Evolutionary conservation across 2,888 invertebrate species (phyloP).

Genomic region (Heliconius sara): DNA sequence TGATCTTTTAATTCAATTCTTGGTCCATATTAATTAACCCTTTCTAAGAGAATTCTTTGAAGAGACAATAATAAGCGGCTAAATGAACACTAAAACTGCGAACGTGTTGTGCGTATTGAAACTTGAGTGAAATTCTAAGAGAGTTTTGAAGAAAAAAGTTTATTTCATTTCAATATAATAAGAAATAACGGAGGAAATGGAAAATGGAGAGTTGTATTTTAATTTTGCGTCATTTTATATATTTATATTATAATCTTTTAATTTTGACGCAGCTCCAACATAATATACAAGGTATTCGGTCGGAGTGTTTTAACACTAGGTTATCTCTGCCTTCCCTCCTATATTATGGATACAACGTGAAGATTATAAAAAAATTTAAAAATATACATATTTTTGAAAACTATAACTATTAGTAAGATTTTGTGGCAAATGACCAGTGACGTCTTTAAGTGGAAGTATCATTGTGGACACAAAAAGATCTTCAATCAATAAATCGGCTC

Average conservation of each 20-base stretch:
- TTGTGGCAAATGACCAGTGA: no score
- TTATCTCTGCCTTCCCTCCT: neutral
- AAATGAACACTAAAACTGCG: conserved; percentile 57
- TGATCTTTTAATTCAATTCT: conserved; percentile 74
- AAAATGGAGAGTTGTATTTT: neutral
- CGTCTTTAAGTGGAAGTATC: no score
- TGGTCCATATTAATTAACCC: conserved; percentile 78
- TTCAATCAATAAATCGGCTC: no score
- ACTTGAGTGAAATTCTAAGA: conserved; percentile 9
- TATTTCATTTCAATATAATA: neutral
- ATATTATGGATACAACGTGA: neutral
- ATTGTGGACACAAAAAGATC: no score
- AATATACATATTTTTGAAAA: no score
- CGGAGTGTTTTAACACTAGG: neutral
- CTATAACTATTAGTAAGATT: no score
- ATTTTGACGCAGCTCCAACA: no score
- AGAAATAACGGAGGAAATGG: neutral
- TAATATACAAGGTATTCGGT: no score
- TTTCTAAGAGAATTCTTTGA: conserved; percentile 72
- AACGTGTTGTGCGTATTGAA: conserved; percentile 47
- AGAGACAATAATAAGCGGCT: conserved; percentile 71
- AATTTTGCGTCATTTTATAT: neutral
- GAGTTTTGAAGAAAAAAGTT: neutral
- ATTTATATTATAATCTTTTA: neutral
- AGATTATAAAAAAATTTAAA: no score